Evolutionary conservation across 37 sponge, comb jelly and placozoan species (phyloP), one percentile per base, ranked within the genome.

Genomic region (Haliclona indistincta): DNA sequence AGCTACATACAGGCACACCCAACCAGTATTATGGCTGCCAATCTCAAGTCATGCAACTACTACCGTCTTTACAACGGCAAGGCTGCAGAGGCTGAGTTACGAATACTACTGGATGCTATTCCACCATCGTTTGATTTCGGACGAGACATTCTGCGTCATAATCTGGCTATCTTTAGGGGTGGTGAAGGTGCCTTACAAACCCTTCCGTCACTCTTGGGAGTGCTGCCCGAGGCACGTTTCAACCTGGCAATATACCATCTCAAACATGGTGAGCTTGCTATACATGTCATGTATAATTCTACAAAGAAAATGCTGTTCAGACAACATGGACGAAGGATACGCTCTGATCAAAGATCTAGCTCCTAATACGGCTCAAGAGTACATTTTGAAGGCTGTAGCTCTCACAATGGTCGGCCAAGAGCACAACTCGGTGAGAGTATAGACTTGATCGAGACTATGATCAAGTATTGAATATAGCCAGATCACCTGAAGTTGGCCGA

Each of bases 61-160:
- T 99, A 88, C 83, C 84, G 86, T 37, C 90, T 99, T 26, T 99
- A 93, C 86, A 99, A 95, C 67, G 99, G 99, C n/a, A 99, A 99
- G 63, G 99, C 99, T 51, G 99, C 97, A 26, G 99, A 99, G 83
- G 94, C 99, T 35, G 99, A 99, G 70, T 83, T 99, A 34, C 93
- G 90, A 84, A 76, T 71, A 13, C 85, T 99, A 4, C 81, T 84
- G 64, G 99, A 99, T 28, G 64, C 70, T 51, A 53, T 80, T 3
- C 86, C 96, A 13, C 82, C 94, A 13, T 78, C 88, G 15, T 89
- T 96, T 79, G 78, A 75, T 13, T 99, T 95, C 79, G 99, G 97
- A 25, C 67, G 63, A 43, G 99, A 99, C 44, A 86, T 99, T n/a
- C 79, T 99, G 54, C 71, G 78, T 68, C 99, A 99, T 70, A 99